Base-by-base conservation (phyloP, 2,113 vertebrate genomes). In the Miniopterus natalensis region DNA sequence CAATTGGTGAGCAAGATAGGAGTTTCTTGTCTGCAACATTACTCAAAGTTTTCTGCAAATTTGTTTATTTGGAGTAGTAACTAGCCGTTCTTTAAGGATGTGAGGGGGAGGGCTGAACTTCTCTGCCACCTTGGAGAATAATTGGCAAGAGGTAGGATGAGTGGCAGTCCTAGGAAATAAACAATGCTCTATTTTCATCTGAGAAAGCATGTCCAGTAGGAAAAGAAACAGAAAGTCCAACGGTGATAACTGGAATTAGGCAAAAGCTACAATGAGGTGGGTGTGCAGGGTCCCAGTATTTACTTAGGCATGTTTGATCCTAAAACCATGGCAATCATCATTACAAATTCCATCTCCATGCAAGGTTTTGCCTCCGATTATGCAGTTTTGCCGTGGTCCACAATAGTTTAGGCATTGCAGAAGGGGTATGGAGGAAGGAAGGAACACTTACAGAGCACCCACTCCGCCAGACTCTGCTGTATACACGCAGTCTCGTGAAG, bases 21-120 rank as follows among this genome's bases (percentile, higher is more conserved):
- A 95, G 20, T 18, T 95, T 91, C 57, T 96, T 74, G 31, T 87
- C 0, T 51, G 31, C 27, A 90, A 40, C n/a, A 65, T 94, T 74
- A 79, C 17, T 88, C 45, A 78, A 25, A 77, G 59, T 49, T 61
- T 92, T 94, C 40, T 51, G 47, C 45, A 68, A 61, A 78, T 81
- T 61, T 81, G 25, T 68, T 92, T 49, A 73, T 96, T 73, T 88
- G 29, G 81, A 94, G 61, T n/a, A 9, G 6, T 45, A 65, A 70
- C 15, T 20, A 66, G 74, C 27, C 59, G 59, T 79, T 45, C 66
- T 90, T 94, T 90, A 84, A 86, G 73, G 8, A 85, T 94, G 23
- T 77, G 36, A 53, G 18, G 40, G 21, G 21, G 10, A 94, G 20
- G 42, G 23, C 5, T 91, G 55, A 84, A 73, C 73, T 85, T 88